Conservation (phyloP, 2,797 vertebrate genomes). For the Silurus aristotelis region DNA sequence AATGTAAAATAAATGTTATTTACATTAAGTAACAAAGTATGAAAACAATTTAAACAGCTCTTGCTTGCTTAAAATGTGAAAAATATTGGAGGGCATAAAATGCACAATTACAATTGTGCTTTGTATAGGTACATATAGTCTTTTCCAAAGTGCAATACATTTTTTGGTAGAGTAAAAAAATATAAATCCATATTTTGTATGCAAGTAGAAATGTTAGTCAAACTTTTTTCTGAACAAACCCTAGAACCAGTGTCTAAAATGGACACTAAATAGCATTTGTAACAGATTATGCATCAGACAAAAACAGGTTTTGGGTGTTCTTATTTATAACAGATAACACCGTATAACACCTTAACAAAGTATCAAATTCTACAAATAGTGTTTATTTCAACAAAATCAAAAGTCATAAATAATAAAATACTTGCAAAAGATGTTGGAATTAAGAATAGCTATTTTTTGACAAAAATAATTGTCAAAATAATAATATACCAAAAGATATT, state of each 20-base stretch:
- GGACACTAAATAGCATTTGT: slow-evolving; percentile 67
- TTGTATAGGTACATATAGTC: slow-evolving; percentile 33
- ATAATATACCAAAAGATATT: slow-evolving; percentile 55
- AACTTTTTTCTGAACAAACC: slow-evolving; percentile 74
- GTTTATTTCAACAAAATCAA: slow-evolving; percentile 60
- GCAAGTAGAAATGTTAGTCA: slow-evolving; percentile 82
- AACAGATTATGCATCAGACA: slow-evolving; percentile 69
- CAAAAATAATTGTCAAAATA: slow-evolving; percentile 64
- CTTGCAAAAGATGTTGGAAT: slow-evolving; percentile 73
- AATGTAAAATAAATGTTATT: slow-evolving; percentile 63
- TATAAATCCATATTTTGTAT: slow-evolving; percentile 80
- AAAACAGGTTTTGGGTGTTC: slow-evolving; percentile 67
- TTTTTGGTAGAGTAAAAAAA: slow-evolving; percentile 80
- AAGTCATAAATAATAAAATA: slow-evolving; percentile 59
- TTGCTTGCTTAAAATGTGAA: slow-evolving; percentile 61
- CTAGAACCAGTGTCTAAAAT: slow-evolving; percentile 73
- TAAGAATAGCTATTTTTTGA: slow-evolving; percentile 59
- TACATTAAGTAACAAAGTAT: slow-evolving; percentile 71
- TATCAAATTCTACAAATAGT: slow-evolving; percentile 58
- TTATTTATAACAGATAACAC: slow-evolving; percentile 39
- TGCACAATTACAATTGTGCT: slow-evolving; percentile 61
- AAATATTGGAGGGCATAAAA: slow-evolving; percentile 73
- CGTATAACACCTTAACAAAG: slow-evolving; percentile 52
- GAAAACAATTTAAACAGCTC: slow-evolving; percentile 67
- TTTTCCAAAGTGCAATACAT: slow-evolving; percentile 76